These are phyloP conservation scores for Teinopalpus imperialis DNA, from an alignment of 2,888 invertebrate genomes.

Conservation along the genomic window DNA sequence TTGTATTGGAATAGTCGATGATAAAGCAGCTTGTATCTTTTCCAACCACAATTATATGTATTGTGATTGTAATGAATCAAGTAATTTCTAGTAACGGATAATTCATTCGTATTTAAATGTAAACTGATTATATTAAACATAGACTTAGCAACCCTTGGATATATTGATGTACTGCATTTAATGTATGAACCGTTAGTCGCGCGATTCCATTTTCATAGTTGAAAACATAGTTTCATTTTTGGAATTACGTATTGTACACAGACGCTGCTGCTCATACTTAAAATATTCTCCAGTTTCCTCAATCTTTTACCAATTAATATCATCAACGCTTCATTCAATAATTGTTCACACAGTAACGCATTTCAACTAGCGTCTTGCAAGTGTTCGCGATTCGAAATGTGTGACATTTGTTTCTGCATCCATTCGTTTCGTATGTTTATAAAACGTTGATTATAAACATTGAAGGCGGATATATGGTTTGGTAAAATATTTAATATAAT, in stretches of 20 bases:
- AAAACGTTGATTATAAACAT: background rate
- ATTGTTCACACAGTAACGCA: no score
- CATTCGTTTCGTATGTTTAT: background rate
- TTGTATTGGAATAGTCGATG: conserved; percentile 20
- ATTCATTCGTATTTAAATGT: conserved; percentile 55
- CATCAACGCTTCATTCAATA: no score
- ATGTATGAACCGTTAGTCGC: conserved; percentile 57
- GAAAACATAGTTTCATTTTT: conserved; percentile 27
- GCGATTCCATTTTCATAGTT: background rate
- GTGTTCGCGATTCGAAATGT: no score
- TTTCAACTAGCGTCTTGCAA: no score
- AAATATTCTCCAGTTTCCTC: no score
- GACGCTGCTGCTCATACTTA: no score
- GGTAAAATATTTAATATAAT: background rate
- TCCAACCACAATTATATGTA: conserved; percentile 44
- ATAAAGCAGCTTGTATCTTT: conserved; percentile 36
- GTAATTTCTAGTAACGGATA: conserved; percentile 51
- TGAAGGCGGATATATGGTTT: background rate
- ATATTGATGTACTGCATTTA: conserved; percentile 66
- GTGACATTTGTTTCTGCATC: no score
- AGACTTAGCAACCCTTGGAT: conserved; percentile 50
- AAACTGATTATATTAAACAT: conserved; percentile 51
- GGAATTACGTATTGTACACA: conserved; percentile 9
- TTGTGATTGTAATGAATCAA: conserved; percentile 60
- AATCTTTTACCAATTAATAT: no score